A percentile compares a stretch with the other conserved stretches of the same genome.
phyloP scores from a whole-genome alignment of 2,888 invertebrate genomes.

The Parasteatoda lunata region DNA sequence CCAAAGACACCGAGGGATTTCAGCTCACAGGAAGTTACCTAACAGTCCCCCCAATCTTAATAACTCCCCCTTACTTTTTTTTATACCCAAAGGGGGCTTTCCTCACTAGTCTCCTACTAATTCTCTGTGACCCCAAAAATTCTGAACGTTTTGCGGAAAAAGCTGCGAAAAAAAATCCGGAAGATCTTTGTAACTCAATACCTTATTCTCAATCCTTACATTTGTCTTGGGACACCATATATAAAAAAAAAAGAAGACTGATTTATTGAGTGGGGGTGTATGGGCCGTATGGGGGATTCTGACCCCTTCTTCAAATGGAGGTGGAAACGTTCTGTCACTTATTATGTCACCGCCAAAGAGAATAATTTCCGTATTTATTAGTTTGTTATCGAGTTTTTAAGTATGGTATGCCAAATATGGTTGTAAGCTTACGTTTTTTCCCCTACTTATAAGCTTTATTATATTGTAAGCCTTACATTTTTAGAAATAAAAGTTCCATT shows the following conservation, averaged over 20 bases:
- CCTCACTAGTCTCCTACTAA: conserved; percentile 14
- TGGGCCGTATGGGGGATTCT: background rate
- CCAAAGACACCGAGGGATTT: background rate
- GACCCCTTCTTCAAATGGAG: conserved; percentile 10
- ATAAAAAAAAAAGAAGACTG: background rate
- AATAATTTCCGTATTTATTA: conserved; percentile 23
- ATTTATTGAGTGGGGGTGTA: conserved; percentile 28
- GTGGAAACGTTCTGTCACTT: conserved; percentile 9
- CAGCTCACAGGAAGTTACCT: conserved; percentile 34
- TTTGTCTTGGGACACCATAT: conserved; percentile 20
- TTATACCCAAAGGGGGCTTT: background rate
- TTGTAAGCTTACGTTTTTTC: too few relatives aligned
- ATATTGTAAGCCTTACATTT: too few relatives aligned
- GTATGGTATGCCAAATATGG: too few relatives aligned
- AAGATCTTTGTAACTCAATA: conserved; percentile 49
- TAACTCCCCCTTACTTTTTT: conserved; percentile 2
- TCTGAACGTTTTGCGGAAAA: conserved; percentile 12
- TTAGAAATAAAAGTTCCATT: too few relatives aligned
- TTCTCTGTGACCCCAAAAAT: conserved; percentile 41
- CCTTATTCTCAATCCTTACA: conserved; percentile 26
- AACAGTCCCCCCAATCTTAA: conserved; percentile 28
- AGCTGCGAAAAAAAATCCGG: conserved; percentile 37
- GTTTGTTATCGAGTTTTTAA: conserved; percentile 20
- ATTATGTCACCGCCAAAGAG: conserved; percentile 28
- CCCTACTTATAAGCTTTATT: too few relatives aligned